phyloP scores from a whole-genome alignment of 2,113 vertebrate genomes.

The Hippolais icterina region DNA sequence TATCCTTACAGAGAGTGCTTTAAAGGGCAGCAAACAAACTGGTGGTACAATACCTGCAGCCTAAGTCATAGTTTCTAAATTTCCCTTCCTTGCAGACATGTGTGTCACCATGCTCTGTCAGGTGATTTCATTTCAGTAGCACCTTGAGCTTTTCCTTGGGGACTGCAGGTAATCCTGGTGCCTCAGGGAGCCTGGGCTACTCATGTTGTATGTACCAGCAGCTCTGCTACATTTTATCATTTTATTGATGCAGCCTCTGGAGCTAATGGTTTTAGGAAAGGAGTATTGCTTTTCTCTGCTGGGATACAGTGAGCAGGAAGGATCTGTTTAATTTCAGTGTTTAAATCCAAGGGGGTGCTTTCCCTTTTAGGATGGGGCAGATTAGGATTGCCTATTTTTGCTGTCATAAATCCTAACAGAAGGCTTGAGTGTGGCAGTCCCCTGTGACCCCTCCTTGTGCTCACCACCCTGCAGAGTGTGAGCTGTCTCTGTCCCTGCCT shows the following conservation, averaged over 20 bases:
- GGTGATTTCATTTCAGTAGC: not conserved
- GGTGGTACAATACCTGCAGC: not conserved
- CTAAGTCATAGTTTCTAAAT: not conserved
- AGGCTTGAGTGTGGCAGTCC: not conserved
- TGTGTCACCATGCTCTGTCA: accelerated
- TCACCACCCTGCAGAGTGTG: not conserved
- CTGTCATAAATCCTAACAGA: not conserved
- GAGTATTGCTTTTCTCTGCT: not conserved
- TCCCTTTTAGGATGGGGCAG: not conserved
- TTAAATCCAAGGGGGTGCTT: not conserved
- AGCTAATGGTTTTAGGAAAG: not conserved
- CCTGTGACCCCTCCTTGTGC: not conserved
- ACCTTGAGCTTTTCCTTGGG: not conserved
- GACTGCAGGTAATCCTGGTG: not conserved
- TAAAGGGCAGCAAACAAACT: not conserved
- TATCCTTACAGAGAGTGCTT: not conserved
- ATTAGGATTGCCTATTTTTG: not conserved
- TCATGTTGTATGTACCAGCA: not conserved
- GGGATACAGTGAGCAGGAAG: not conserved
- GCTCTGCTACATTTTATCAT: not conserved
- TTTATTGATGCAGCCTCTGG: not conserved
- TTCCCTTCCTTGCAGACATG: not conserved
- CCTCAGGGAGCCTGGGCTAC: not conserved
- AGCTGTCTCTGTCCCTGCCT: not conserved
- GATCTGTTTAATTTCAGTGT: not conserved